Base-by-base conservation (phyloP, 2,888 invertebrate species). In the Dynastes hyllus region DNA sequence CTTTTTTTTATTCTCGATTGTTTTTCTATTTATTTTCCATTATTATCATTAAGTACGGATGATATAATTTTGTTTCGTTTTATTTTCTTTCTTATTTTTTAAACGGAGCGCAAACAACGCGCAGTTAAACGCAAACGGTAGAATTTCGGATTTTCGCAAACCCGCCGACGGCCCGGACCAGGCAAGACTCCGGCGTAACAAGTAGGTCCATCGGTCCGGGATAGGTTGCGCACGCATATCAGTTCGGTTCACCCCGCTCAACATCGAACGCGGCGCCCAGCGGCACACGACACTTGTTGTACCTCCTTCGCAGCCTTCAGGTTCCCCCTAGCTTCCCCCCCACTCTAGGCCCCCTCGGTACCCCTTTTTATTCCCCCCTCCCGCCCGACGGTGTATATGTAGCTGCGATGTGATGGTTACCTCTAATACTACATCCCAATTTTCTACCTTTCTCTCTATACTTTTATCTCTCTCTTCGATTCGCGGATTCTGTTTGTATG, bases 101-200 rank as follows among this genome's bases (percentile, higher is more conserved):
- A 29, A 3, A 27, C 4, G 0, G 2, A 63, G 29, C 63, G 63
- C 63, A 27, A 63, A 29, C 13, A 55, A 55, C 16, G 22, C 16
- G 22, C 55, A 45, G 45, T 2, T 55, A 2, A n/a, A 55, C 55
- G 75, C 78, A 77, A 73, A 73, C 45, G 45, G 8, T 45, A 45
- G 5, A 45, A 9, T 45, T 22, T 22, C 22, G 55, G 80, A 82
- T 6, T 83, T 82, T 83, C 83, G 77, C 55, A 55, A 50, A 77
- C 77, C 84, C 84, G 85, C 86, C 85, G 85, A 84, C 86, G 86
- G 87, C 87, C 87, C 87, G 87, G 87, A 87, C 85, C 86, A 86
- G 86, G 85, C 85, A 84, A 86, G 85, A 87, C 88, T 87, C 87
- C 87, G 87, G 87, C 86, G 88, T 87, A 88, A 88, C 88, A 88